Base-by-base conservation (phyloP, 2,888 invertebrate genomes). In the Xestia xanthographa region DNA sequence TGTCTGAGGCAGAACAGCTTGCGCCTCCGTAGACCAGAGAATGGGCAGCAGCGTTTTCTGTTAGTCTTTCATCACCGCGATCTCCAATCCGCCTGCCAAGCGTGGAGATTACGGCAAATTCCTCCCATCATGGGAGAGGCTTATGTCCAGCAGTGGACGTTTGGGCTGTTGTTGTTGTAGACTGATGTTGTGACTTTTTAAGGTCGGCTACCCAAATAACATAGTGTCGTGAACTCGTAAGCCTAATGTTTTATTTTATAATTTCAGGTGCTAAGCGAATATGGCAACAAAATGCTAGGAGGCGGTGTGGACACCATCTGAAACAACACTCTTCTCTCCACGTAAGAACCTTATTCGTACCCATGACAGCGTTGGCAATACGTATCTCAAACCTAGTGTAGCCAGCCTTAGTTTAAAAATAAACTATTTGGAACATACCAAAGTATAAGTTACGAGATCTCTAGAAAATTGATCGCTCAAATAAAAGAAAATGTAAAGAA, bases 211-310 rank as follows among this genome's bases (percentile, higher is more conserved):
- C 4, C n/a, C 22, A 50, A 50, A 50, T 50, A 11, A 4, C 1
- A 50, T n/a, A 4, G 11, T 11, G 11, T n/a, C 50, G n/a, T 22
- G n/a, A 4, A 22, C 11, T n/a, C 11, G 50, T 14, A 60, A 60
- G 17, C 5, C 5, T 66, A n/a, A 73, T 14, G 50, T 79, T 70
- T 72, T 87, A 5, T 29, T n/a, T 62, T 88, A 91, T 86, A 83
- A 82, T 97, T 97, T 69, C 96, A 98, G 98, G 97, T 98, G 91
- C 97, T 98, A 88, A 98, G 98, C 93, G 97, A 98, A 92, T 98
- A 98, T 92, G 98, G 98, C 82, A 98, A 98, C 85, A 98, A 98
- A 95, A 97, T 98, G 88, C 98, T 98, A 90, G 98, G 98, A 80
- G 95, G 94, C 14, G 96, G 96, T 50, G 93, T 95, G 5, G 96